A percentile compares a stretch with the other conserved stretches of the same genome.
phyloP scores from a whole-genome alignment of 2,113 vertebrate genomes.

The Cercopithecus mona region DNA sequence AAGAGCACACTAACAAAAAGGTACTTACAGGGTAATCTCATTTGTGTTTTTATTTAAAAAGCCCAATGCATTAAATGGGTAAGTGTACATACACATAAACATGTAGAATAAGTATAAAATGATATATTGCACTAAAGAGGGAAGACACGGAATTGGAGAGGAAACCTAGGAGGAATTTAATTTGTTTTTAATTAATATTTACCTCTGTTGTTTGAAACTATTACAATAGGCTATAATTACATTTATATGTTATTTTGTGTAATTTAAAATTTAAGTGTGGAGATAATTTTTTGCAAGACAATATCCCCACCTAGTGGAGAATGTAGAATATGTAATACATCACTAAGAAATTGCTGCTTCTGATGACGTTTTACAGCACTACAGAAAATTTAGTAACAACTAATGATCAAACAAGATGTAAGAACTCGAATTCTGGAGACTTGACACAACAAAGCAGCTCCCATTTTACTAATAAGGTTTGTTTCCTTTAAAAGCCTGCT shows the following conservation, averaged over 20 bases:
- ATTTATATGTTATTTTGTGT: not conserved
- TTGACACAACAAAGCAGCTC: not conserved
- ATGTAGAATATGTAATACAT: not conserved
- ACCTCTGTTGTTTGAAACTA: constrained; percentile 8
- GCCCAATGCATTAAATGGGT: not conserved
- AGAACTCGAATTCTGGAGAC: not conserved
- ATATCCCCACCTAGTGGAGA: constrained; percentile 73
- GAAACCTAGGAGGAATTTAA: not conserved
- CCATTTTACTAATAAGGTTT: not conserved
- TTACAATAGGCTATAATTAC: not conserved
- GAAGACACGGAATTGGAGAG: not conserved
- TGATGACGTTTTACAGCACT: not conserved
- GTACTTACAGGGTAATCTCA: not conserved
- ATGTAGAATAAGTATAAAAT: not conserved
- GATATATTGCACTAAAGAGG: not conserved
- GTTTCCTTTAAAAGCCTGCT: not conserved
- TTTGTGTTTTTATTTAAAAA: constrained; percentile 10
- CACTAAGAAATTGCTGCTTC: not conserved
- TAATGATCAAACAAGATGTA: not conserved
- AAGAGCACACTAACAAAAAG: constrained; percentile 16
- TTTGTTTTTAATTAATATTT: constrained; percentile 37
- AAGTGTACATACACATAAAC: not conserved
- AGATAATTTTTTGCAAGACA: not conserved
- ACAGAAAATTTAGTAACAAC: constrained; percentile 11
- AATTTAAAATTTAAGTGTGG: not conserved